These are phyloP conservation scores for Cryptocephalus moraei DNA, from an alignment of 2,888 invertebrate species.

Conservation along the genomic window DNA sequence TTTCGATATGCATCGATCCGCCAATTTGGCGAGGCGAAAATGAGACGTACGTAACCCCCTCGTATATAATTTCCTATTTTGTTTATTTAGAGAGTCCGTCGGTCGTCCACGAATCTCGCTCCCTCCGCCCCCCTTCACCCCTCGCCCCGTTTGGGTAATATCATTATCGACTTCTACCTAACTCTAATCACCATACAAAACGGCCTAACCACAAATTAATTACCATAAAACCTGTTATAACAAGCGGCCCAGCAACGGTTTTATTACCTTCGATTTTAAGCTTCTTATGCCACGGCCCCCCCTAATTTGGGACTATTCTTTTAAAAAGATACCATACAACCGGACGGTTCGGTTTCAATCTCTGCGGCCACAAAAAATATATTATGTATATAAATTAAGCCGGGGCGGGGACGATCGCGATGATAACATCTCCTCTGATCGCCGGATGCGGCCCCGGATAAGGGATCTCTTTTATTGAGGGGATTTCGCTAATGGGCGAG, in stretches of 20 bases:
- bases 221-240: conserved; percentile 19
- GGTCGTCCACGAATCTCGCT: not conserved
- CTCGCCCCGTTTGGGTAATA: conserved; percentile 6
- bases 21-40: no score
- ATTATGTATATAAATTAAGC: conserved; percentile 3
- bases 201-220: conserved; percentile 17
- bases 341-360: conserved; percentile 2
- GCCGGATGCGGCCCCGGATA: no score
- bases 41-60: no score
- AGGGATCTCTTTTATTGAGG: no score
- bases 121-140: not conserved
- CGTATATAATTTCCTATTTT: no score
- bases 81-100: no score
- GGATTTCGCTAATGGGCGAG: no score
- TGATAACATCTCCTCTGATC: conserved; percentile 2
- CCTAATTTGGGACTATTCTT: conserved; percentile 19
- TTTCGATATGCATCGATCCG: no score
- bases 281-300: conserved; percentile 16
- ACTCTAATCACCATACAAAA: conserved; percentile 13
- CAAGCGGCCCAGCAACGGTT: conserved; percentile 14
- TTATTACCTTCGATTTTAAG: conserved; percentile 16
- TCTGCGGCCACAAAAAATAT: not conserved
- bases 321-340: conserved; percentile 17
- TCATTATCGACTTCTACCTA: conserved; percentile 12
- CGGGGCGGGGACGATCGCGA: conserved; percentile 1